phyloP scores from a whole-genome alignment of 2,113 vertebrate genomes.

The Clarias batrachus region DNA sequence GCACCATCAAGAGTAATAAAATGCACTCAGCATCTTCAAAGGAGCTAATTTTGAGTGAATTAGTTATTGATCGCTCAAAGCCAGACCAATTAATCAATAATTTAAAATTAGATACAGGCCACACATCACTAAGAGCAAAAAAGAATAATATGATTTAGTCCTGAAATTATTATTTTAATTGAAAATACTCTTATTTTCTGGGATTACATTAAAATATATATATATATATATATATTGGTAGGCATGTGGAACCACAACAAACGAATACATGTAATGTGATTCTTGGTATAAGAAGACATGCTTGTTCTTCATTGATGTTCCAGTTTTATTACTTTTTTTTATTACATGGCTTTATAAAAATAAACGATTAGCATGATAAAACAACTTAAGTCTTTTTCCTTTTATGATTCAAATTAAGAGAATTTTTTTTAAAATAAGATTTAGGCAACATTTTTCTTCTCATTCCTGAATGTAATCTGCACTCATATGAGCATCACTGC shows the following conservation, averaged over 20 bases:
- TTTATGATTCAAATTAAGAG: not conserved
- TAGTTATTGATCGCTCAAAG: conserved; percentile 1
- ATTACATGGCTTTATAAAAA: not conserved
- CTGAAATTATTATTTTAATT: not conserved
- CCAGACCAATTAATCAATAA: not conserved
- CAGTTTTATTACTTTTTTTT: not conserved
- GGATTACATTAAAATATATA: not conserved
- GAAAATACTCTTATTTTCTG: not conserved
- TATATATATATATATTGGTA: not conserved
- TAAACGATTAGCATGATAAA: not conserved
- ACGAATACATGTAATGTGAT: not conserved
- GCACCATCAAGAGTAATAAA: conserved; percentile 19
- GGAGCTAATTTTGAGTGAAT: conserved; percentile 7
- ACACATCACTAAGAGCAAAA: not conserved
- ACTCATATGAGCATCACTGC: not conserved
- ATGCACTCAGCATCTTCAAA: not conserved
- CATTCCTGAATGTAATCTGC: not conserved
- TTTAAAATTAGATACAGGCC: not conserved
- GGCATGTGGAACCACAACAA: not conserved
- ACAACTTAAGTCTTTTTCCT: not conserved
- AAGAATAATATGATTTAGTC: not conserved
- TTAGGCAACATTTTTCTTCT: not conserved
- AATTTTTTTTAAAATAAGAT: not conserved
- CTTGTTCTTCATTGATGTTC: not conserved
- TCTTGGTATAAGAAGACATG: not conserved